These are phyloP conservation scores for Xanthia icteritia DNA, from an alignment of 2,888 invertebrate species.

Conservation along the genomic window DNA sequence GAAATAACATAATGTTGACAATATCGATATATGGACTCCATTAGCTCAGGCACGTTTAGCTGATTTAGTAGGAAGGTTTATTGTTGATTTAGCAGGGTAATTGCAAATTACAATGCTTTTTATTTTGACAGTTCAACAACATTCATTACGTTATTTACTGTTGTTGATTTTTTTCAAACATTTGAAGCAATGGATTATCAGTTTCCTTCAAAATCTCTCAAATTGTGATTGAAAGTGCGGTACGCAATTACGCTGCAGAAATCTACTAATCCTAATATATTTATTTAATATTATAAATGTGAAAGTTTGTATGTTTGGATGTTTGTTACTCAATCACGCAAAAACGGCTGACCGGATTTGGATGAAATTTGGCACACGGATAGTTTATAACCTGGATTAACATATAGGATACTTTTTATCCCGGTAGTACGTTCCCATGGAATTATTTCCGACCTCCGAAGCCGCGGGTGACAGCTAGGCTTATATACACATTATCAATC, in stretches of 20 bases:
- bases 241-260: too few species aligned
- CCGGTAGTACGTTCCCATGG: neutral
- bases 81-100: neutral
- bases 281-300: neutral
- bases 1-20: neutral
- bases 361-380: neutral
- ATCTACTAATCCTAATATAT: neutral
- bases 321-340: neutral
- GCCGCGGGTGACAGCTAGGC: too few species aligned
- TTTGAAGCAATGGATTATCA: too few species aligned
- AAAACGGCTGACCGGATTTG: neutral
- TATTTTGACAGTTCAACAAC: neutral
- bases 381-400: neutral
- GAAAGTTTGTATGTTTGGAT: neutral
- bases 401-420: neutral
- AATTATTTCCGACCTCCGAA: too few species aligned
- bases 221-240: too few species aligned
- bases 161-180: too few species aligned
- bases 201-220: too few species aligned
- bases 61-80: neutral
- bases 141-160: too few species aligned
- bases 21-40: neutral
- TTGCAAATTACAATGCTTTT: neutral
- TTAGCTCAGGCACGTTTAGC: neutral
- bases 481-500: too few species aligned